Evolutionary conservation across 1,140 invertebrate genomes (phyloP).

Genomic region (Drosophila truncata): DNA sequence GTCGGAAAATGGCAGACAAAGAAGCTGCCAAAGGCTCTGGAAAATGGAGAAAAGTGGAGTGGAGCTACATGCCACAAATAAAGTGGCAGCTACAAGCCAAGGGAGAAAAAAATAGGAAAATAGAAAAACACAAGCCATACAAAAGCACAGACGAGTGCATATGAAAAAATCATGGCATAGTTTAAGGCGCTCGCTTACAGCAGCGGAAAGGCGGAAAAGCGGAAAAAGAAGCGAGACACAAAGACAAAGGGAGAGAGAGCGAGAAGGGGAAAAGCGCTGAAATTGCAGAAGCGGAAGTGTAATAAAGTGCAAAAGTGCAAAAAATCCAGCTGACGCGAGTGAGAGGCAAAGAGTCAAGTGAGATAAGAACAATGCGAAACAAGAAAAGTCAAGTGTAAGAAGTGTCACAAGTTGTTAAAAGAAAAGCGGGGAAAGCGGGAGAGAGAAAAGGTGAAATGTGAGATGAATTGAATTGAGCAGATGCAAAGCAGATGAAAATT

Average conservation of each 20-base stretch:
- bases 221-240: conserved; percentile 12
- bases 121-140: conserved; percentile 26
- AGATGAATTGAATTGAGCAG: conserved; percentile 52
- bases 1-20: conserved; percentile 64
- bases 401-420: conserved; percentile 47
- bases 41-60: conserved; percentile 10
- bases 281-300: conserved; percentile 70
- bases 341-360: conserved; percentile 15
- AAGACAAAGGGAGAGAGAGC: background rate
- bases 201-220: conserved; percentile 20
- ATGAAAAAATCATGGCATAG: conserved; percentile 70
- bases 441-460: conserved; percentile 32
- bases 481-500: conserved; percentile 33
- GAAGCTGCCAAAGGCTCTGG: conserved; percentile 52
- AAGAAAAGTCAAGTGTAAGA: conserved; percentile 66
- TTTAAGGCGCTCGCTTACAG: conserved; percentile 60
- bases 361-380: conserved; percentile 51
- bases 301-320: conserved; percentile 71
- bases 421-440: conserved; percentile 1
- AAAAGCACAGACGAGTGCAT: conserved; percentile 33
- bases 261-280: conserved; percentile 32
- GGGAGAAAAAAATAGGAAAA: conserved; percentile 33
- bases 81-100: conserved; percentile 54
- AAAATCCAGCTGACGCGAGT: conserved; percentile 9
- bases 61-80: conserved; percentile 58